These are phyloP conservation scores for Caenorhabditis sp. DNA, from an alignment of 2,888 invertebrate species.

Conservation along the genomic window DNA sequence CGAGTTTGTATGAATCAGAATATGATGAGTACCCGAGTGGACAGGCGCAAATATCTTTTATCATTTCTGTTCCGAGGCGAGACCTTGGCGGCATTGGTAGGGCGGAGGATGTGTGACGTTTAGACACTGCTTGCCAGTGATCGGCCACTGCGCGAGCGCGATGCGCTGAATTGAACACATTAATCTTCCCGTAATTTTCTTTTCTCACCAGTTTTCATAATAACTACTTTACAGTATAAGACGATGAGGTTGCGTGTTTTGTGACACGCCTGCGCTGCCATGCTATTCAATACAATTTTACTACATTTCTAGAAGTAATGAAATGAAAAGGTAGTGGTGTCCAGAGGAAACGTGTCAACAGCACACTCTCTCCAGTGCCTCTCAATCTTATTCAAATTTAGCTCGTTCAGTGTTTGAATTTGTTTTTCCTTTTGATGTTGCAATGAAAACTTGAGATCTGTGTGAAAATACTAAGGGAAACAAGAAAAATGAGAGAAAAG, in stretches of 20 bases:
- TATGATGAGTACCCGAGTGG: slow-evolving; percentile 55
- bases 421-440: not conserved
- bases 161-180: slow-evolving; percentile 55
- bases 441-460: slow-evolving; percentile 25
- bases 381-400: slow-evolving; percentile 18
- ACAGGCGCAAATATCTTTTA: slow-evolving; percentile 63
- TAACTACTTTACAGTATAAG: slow-evolving; percentile 60
- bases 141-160: slow-evolving; percentile 48
- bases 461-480: slow-evolving; percentile 24
- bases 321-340: not conserved
- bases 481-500: not conserved
- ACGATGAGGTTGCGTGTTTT: slow-evolving; percentile 15
- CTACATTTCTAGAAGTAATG: not conserved
- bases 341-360: slow-evolving; percentile 7
- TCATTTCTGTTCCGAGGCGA: slow-evolving; percentile 52
- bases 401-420: slow-evolving; percentile 17
- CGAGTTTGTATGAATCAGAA: slow-evolving; percentile 63
- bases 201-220: slow-evolving; percentile 63
- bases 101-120: slow-evolving; percentile 42
- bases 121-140: slow-evolving; percentile 49
- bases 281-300: not conserved
- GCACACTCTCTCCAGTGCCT: not conserved
- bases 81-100: slow-evolving; percentile 43
- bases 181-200: slow-evolving; percentile 63
- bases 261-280: not conserved